Evolutionary conservation across 2,113 vertebrate species (phyloP).

Genomic region (Prietella phreatophila): DNA sequence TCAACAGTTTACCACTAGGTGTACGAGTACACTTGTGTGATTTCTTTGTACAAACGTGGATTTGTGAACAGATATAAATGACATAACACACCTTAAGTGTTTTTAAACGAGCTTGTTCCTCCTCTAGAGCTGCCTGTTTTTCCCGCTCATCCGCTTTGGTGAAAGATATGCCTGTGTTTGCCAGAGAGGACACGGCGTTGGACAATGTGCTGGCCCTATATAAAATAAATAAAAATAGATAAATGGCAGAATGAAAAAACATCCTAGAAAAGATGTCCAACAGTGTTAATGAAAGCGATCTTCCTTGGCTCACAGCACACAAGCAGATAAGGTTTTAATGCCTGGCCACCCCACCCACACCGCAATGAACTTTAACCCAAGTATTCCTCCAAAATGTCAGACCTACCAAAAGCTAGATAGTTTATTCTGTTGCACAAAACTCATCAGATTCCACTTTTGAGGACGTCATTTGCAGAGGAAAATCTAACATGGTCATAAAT

Average conservation of each 20-base stretch:
- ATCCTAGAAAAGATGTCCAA: conserved; percentile 12
- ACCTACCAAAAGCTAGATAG: conserved; percentile 12
- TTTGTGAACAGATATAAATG: background rate
- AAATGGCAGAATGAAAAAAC: background rate
- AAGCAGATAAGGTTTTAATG: background rate
- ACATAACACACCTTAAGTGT: conserved; percentile 81
- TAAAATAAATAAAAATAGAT: background rate
- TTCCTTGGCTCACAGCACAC: background rate
- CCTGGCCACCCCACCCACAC: background rate
- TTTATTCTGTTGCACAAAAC: conserved; percentile 17
- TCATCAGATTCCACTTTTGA: conserved; percentile 16
- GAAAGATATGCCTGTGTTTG: conserved; percentile 92
- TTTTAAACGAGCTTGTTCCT: conserved; percentile 90
- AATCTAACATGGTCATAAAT: background rate
- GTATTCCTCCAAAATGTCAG: background rate
- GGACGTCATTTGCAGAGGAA: background rate
- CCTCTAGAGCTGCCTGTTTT: conserved; percentile 91
- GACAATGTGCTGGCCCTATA: conserved; percentile 90
- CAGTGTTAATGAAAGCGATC: background rate
- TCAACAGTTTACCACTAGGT: background rate
- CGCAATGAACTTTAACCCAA: conserved; percentile 14
- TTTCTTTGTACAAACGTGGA: background rate
- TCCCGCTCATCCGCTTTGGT: conserved; percentile 95
- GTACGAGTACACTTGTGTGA: background rate
- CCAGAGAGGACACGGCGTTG: conserved; percentile 90